Evolutionary conservation across 1,140 invertebrate genomes (phyloP).

Genomic region (Akabosia matsudoensis): DNA sequence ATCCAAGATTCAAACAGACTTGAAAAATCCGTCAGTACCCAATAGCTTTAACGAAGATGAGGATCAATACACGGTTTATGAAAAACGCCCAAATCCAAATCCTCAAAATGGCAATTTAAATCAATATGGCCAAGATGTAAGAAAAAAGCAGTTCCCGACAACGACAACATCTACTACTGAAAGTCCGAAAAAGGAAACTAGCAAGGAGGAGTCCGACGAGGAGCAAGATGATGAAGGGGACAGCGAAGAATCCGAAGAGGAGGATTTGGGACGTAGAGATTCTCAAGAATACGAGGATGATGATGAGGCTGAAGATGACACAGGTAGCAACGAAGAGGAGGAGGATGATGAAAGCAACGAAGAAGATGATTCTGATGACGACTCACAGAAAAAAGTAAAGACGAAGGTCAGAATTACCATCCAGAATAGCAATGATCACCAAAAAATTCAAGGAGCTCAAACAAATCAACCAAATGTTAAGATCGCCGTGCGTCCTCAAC

Average conservation of each 20-base stretch:
- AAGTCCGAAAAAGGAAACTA: neutral
- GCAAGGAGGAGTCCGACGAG: conserved; percentile 9
- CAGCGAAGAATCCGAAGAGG: neutral
- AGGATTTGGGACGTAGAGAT: neutral
- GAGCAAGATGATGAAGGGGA: conserved; percentile 9
- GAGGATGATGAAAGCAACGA: neutral
- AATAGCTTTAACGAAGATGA: neutral
- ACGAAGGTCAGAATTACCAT: neutral
- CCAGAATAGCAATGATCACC: neutral
- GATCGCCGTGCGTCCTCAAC: neutral
- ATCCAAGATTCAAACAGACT: neutral
- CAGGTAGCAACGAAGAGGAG: neutral
- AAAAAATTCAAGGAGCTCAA: neutral
- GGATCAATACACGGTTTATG: neutral
- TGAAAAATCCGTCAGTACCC: conserved; percentile 16
- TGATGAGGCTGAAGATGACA: neutral
- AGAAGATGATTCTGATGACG: neutral
- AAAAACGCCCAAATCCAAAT: conserved; percentile 16
- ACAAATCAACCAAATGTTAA: conserved; percentile 10
- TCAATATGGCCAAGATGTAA: neutral
- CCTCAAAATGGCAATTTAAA: neutral
- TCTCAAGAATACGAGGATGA: neutral
- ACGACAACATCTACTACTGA: neutral
- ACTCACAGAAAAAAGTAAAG: neutral
- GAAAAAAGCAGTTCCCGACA: neutral